Conservation (phyloP, 2,888 invertebrate species). For the Nomada hirtipes region DNA sequence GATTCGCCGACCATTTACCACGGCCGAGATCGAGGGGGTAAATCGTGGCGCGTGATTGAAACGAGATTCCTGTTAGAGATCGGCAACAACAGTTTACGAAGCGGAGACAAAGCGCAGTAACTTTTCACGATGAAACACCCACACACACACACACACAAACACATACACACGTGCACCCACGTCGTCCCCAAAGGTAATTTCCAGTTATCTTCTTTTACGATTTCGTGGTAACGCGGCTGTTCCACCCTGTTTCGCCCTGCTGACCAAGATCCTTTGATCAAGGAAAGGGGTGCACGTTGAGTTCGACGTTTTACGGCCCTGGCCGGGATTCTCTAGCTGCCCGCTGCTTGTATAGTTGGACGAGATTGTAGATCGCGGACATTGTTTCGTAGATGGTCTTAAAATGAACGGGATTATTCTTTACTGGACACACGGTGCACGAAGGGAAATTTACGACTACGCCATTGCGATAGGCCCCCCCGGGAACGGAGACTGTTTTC, state of each 20-base stretch:
- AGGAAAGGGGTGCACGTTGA: background rate
- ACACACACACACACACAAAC: background rate
- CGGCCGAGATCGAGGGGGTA: too few relatives aligned
- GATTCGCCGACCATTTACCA: too few relatives aligned
- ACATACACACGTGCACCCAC: background rate
- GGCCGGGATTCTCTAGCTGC: too few relatives aligned
- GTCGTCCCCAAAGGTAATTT: constrained; percentile 7
- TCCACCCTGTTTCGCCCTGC: background rate
- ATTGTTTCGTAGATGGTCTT: too few relatives aligned
- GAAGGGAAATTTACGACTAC: too few relatives aligned
- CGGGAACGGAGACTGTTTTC: too few relatives aligned
- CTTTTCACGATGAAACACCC: background rate
- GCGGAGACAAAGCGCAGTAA: constrained; percentile 13
- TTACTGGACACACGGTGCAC: too few relatives aligned
- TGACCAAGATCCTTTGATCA: background rate
- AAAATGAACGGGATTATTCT: too few relatives aligned
- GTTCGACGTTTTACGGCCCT: too few relatives aligned
- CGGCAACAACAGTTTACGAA: constrained; percentile 17
- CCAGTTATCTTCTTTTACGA: constrained; percentile 35
- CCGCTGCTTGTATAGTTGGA: too few relatives aligned
- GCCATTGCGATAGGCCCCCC: too few relatives aligned
- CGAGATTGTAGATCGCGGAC: too few relatives aligned
- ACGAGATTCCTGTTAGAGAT: background rate
- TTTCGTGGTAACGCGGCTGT: background rate
- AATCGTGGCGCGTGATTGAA: background rate